phyloP scores from a whole-genome alignment of 2,797 vertebrate genomes.

The Macroramphosus scolopax region DNA sequence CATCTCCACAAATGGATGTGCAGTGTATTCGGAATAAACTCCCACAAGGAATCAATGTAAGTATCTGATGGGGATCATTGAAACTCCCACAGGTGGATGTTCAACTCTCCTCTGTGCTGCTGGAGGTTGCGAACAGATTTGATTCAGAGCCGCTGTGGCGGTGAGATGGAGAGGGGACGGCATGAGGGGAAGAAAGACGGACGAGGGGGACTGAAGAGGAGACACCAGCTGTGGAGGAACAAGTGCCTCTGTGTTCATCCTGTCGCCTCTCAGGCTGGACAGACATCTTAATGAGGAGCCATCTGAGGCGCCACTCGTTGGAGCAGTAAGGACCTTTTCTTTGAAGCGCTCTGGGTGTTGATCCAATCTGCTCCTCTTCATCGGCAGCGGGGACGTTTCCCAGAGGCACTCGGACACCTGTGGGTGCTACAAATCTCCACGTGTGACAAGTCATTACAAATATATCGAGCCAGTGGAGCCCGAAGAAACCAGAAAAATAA shows the following conservation, averaged over 20 bases:
- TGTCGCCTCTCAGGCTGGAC: slow-evolving; percentile 9
- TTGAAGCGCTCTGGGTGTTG: too few relatives aligned
- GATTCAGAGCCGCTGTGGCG: neutral
- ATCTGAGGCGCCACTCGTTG: too few relatives aligned
- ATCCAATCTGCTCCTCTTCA: neutral
- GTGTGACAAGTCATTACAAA: too few relatives aligned
- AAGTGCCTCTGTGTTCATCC: slow-evolving; percentile 9
- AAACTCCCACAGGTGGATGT: neutral
- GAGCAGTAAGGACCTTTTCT: too few relatives aligned
- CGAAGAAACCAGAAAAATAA: too few relatives aligned
- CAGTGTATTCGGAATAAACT: too few relatives aligned
- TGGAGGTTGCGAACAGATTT: neutral
- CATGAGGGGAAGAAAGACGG: neutral
- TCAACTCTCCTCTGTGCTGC: too few relatives aligned
- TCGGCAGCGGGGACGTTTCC: accelerated
- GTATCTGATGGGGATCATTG: neutral
- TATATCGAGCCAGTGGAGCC: too few relatives aligned
- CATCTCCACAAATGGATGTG: too few relatives aligned
- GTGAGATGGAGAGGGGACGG: neutral
- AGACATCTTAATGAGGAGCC: neutral
- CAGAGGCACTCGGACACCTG: slow-evolving; percentile 15
- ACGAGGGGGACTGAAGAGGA: slow-evolving; percentile 2
- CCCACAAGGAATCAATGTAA: too few relatives aligned
- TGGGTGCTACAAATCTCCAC: neutral
- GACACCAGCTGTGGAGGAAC: slow-evolving; percentile 15